Evolutionary conservation across 2,797 vertebrate species (phyloP).

Genomic region (Telmatherina bonti): DNA sequence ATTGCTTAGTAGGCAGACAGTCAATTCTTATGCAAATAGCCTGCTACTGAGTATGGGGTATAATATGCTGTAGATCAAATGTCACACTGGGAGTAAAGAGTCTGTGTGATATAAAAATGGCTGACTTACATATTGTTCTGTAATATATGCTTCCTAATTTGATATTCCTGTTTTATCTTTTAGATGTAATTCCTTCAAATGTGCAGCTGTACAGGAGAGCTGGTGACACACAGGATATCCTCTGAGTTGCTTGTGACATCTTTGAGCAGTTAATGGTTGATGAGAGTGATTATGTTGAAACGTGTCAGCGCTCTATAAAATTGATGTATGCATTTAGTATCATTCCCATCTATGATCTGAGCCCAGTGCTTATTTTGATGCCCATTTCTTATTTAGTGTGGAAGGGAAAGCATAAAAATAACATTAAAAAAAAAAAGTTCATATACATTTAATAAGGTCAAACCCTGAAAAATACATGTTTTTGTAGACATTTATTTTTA

Average conservation of each 20-base stretch:
- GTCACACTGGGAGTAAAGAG: slow-evolving; percentile 83
- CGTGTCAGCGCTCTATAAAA: slow-evolving; percentile 10
- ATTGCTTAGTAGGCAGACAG: slow-evolving; percentile 81
- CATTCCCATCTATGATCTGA: slow-evolving; percentile 18
- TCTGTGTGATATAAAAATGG: slow-evolving; percentile 81
- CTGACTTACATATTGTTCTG: slow-evolving; percentile 84
- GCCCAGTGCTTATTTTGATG: slow-evolving; percentile 10
- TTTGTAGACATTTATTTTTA: neutral
- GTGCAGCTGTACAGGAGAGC: slow-evolving; percentile 44
- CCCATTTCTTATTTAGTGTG: slow-evolving; percentile 12
- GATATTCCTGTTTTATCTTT: slow-evolving; percentile 78
- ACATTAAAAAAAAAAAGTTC: neutral
- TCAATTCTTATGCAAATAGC: slow-evolving; percentile 86
- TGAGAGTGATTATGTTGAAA: slow-evolving; percentile 42
- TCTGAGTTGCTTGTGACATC: slow-evolving; percentile 53
- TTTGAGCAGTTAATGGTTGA: slow-evolving; percentile 41
- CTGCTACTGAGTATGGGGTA: slow-evolving; percentile 71
- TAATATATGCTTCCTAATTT: slow-evolving; percentile 81
- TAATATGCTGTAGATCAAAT: slow-evolving; percentile 86
- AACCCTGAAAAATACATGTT: neutral
- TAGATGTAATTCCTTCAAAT: slow-evolving; percentile 68
- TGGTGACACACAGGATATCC: slow-evolving; percentile 40
- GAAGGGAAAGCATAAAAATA: neutral
- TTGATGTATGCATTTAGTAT: slow-evolving; percentile 27
- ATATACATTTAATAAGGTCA: neutral